Percentiles rank a stretch among this genome's conserved stretches.
phyloP scores from a whole-genome alignment of 2,797 vertebrate genomes.

The Oreortyx pictus region DNA sequence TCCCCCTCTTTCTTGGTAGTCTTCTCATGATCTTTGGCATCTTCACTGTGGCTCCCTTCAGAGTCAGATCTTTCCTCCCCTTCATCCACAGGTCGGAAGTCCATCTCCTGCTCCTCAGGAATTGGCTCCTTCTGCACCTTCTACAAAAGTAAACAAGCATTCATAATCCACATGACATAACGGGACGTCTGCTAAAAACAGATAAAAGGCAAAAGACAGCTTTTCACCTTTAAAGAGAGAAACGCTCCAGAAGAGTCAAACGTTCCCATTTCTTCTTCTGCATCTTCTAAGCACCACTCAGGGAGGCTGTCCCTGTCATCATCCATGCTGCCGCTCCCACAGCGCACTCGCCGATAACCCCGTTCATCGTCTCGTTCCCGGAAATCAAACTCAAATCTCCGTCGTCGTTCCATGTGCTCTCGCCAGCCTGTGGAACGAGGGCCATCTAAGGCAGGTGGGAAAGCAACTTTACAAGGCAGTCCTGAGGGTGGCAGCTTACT shows the following conservation, averaged over 20 bases:
- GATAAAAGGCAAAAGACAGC: background rate
- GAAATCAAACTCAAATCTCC: constrained; percentile 95
- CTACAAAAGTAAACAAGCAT: constrained; percentile 73
- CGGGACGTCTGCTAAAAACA: rapidly evolving
- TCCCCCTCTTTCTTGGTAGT: constrained; percentile 81
- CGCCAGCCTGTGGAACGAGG: constrained; percentile 93
- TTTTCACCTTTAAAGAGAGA: constrained; percentile 91
- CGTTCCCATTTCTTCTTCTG: constrained; percentile 97
- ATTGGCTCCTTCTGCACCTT: constrained; percentile 97
- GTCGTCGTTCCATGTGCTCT: constrained; percentile 92
- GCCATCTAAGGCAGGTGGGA: constrained; percentile 80
- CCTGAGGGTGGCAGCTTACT: background rate
- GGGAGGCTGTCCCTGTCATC: constrained; percentile 96
- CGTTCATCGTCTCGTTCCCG: constrained; percentile 93
- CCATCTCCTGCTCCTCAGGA: constrained; percentile 96
- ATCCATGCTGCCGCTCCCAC: constrained; percentile 93
- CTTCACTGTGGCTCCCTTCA: constrained; percentile 86
- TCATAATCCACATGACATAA: background rate
- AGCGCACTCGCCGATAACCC: constrained; percentile 89
- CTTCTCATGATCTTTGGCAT: constrained; percentile 91
- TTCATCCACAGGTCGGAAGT: constrained; percentile 92
- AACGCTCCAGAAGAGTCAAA: constrained; percentile 98
- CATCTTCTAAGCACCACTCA: constrained; percentile 98
- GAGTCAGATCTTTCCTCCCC: constrained; percentile 85
- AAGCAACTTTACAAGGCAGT: constrained; percentile 63